Evolutionary conservation across 2,797 vertebrate genomes (phyloP).

Genomic region (Mus spretus): DNA sequence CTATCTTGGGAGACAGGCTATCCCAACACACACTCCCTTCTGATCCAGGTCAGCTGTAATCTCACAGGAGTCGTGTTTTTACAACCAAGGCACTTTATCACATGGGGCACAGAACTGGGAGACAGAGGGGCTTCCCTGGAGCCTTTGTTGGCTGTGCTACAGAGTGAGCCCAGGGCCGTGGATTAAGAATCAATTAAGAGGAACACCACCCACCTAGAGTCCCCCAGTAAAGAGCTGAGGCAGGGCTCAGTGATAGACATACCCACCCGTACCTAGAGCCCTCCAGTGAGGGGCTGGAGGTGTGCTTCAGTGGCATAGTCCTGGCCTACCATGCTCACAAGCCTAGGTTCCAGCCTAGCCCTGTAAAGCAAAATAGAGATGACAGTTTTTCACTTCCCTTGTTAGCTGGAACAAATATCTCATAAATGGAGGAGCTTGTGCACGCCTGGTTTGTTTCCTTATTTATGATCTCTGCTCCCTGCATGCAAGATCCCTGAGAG

Average conservation of each 20-base stretch:
- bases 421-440: not conserved
- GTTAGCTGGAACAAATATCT: not conserved
- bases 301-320: too few relatives aligned
- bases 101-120: not conserved
- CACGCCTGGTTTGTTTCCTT: not conserved
- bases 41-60: not conserved
- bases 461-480: not conserved
- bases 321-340: not conserved
- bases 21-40: not conserved
- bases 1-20: not conserved
- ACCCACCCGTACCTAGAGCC: not conserved
- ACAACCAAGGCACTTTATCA: not conserved
- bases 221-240: not conserved
- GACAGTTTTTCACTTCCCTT: not conserved
- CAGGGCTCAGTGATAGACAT: not conserved
- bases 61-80: not conserved
- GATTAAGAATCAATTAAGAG: conserved; percentile 75
- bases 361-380: not conserved
- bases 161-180: conserved; percentile 10
- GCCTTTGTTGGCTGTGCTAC: too few relatives aligned
- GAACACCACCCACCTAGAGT: not conserved
- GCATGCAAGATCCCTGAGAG: not conserved
- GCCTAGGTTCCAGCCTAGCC: not conserved
- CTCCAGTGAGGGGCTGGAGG: not conserved
- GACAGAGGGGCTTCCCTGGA: not conserved